Conservation (phyloP, 1,140 invertebrate genomes). For the Hyphantria cunea region DNA sequence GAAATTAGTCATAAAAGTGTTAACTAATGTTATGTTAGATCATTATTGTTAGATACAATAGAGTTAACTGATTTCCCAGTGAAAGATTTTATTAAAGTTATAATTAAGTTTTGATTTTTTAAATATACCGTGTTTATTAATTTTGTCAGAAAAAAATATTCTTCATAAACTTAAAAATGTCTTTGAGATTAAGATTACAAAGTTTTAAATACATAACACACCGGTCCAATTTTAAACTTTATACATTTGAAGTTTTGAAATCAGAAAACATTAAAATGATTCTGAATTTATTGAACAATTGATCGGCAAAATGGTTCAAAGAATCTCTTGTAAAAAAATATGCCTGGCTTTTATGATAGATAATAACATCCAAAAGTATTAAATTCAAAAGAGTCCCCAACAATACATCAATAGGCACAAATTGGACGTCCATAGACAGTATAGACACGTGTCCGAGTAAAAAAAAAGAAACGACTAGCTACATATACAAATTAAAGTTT, state of each 20-base stretch:
- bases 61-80: too few species aligned
- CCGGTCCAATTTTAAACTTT: too few species aligned
- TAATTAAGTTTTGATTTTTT: too few species aligned
- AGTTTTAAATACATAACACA: too few species aligned
- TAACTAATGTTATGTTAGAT: too few species aligned
- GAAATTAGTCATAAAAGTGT: too few species aligned
- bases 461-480: slow-evolving; percentile 39
- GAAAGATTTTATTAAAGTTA: not conserved
- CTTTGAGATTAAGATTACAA: not conserved
- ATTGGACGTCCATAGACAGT: slow-evolving; percentile 68
- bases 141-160: too few species aligned
- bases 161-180: too few species aligned
- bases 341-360: slow-evolving; percentile 20
- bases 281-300: not conserved
- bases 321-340: slow-evolving; percentile 13
- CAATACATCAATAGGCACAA: slow-evolving; percentile 68
- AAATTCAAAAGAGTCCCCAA: slow-evolving; percentile 53
- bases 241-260: too few species aligned
- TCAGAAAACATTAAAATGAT: too few species aligned
- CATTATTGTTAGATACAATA: too few species aligned
- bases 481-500: slow-evolving; percentile 26
- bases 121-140: too few species aligned
- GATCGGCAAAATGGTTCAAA: slow-evolving; percentile 21
- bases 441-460: slow-evolving; percentile 64
- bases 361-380: slow-evolving; percentile 55